Evolutionary conservation across 2,888 invertebrate species (phyloP).

Genomic region (Leptodirus hochenwartii): DNA sequence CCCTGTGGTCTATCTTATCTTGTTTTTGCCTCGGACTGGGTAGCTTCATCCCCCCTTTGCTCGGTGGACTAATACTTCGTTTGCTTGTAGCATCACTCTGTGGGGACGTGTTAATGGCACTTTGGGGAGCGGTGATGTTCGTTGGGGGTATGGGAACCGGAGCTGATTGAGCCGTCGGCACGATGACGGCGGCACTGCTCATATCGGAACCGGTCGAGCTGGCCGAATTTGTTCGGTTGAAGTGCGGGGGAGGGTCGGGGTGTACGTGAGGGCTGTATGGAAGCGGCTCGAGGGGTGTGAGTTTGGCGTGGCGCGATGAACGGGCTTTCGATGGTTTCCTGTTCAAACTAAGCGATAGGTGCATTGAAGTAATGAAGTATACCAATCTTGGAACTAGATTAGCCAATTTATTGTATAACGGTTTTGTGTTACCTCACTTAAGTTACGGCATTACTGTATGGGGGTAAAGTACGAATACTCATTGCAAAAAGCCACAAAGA

Average conservation of each 20-base stretch:
- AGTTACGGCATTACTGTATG: too few species aligned
- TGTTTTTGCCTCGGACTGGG: slow-evolving; percentile 12
- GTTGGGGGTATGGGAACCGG: slow-evolving; percentile 13
- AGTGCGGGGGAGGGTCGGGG: background rate
- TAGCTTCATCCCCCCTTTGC: slow-evolving; percentile 4
- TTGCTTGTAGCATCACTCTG: too few species aligned
- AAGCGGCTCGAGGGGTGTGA: slow-evolving; percentile 18
- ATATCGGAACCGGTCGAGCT: slow-evolving; percentile 44
- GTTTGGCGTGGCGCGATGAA: slow-evolving; percentile 15
- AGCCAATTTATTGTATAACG: too few species aligned
- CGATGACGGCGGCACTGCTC: too few species aligned
- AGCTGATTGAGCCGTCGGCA: slow-evolving; percentile 13
- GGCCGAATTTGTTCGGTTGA: slow-evolving; percentile 20
- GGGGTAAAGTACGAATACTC: too few species aligned
- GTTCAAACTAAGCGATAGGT: slow-evolving; percentile 36
- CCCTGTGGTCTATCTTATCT: slow-evolving; percentile 20
- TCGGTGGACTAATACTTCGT: too few species aligned
- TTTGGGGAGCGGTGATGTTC: slow-evolving; percentile 5
- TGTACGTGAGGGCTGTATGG: slow-evolving; percentile 3
- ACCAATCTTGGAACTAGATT: too few species aligned
- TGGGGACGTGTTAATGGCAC: slow-evolving; percentile 1
- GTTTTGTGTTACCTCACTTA: too few species aligned
- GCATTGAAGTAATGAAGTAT: too few species aligned
- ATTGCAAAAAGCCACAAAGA: too few species aligned
- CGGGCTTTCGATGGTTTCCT: slow-evolving; percentile 31